A percentile compares a stretch with the other conserved stretches of the same genome.
Evolutionary conservation across 1,140 invertebrate genomes (phyloP).

Genomic region (Mizuhopecten yessoensis): DNA sequence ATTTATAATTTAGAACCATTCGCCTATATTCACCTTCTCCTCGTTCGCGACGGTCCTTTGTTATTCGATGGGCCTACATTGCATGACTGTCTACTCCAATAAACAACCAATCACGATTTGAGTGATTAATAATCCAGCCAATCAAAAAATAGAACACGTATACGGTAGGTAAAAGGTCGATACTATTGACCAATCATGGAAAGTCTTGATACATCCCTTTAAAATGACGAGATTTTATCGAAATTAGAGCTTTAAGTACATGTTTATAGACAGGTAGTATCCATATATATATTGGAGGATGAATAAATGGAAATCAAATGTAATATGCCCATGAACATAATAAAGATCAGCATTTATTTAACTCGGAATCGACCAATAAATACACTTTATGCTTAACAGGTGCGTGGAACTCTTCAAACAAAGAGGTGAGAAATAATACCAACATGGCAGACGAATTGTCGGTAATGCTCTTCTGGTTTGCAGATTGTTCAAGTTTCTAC

Average conservation of each 20-base stretch:
- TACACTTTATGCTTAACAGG: background rate
- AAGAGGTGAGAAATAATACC: background rate
- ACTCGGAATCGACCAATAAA: background rate
- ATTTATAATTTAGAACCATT: background rate
- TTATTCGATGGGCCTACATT: no score
- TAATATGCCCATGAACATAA: background rate
- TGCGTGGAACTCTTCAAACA: background rate
- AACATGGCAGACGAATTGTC: constrained; percentile 1
- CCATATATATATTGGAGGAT: no score
- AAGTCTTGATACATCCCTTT: background rate
- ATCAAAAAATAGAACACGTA: constrained; percentile 19
- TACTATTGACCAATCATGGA: background rate
- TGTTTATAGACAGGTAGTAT: background rate
- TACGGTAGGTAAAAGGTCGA: background rate
- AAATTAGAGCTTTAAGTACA: background rate
- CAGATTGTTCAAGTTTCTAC: constrained; percentile 34
- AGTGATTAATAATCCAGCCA: background rate
- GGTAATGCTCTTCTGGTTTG: constrained; percentile 1
- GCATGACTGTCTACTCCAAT: background rate
- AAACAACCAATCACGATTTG: constrained; percentile 5
- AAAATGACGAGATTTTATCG: background rate
- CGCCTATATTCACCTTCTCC: background rate
- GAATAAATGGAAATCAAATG: background rate
- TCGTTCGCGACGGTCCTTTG: background rate
- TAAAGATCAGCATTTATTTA: background rate